Evolutionary conservation across 2,888 invertebrate genomes (phyloP).

Genomic region (Idaea straminata): DNA sequence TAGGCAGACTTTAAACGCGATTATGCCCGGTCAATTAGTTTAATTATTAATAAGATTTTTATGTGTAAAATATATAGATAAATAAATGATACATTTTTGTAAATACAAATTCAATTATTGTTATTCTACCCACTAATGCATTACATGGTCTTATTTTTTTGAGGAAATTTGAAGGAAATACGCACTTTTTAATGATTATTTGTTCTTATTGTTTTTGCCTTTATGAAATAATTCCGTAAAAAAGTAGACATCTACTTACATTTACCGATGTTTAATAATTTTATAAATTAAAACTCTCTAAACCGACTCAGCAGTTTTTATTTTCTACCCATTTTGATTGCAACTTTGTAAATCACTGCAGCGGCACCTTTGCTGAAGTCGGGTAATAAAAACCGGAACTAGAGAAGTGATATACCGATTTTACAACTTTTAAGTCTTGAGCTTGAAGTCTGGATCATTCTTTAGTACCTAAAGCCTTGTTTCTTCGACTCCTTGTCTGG

Average conservation of each 20-base stretch:
- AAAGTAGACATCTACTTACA: neutral
- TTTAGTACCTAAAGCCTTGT: too few species aligned
- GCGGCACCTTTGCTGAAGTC: too few species aligned
- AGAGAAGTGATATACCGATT: too few species aligned
- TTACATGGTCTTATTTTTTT: neutral
- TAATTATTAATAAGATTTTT: too few species aligned
- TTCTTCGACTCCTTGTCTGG: too few species aligned
- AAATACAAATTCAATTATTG: neutral
- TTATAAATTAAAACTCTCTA: constrained; percentile 28
- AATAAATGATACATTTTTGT: neutral
- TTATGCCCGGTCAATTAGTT: too few species aligned
- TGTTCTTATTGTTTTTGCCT: neutral
- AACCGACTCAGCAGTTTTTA: neutral
- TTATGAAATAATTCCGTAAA: neutral
- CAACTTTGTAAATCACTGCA: too few species aligned
- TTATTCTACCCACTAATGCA: neutral
- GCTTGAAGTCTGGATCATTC: too few species aligned
- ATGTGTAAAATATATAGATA: too few species aligned
- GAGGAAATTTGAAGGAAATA: neutral
- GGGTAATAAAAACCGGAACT: too few species aligned
- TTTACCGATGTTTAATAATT: constrained; percentile 29
- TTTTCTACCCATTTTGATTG: neutral
- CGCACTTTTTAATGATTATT: neutral
- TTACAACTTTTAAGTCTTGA: too few species aligned
- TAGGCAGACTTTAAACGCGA: too few species aligned